Percentiles rank a stretch among this genome's conserved stretches.
Evolutionary conservation across 2,888 invertebrate species (phyloP).

Genomic region (Gandaritis pyraliata): DNA sequence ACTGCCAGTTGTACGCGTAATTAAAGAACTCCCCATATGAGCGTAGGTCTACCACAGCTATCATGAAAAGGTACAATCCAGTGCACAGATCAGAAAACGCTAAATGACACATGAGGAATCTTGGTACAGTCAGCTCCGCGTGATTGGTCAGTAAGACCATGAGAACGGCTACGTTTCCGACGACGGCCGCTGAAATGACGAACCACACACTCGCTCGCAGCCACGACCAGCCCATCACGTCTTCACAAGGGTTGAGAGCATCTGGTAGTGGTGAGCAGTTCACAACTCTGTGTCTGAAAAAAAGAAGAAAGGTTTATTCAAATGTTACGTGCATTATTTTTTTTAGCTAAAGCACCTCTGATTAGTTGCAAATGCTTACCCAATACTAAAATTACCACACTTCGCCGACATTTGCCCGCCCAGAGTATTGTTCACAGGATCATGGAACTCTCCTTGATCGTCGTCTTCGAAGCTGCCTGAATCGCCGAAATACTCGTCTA

Average conservation of each 20-base stretch:
- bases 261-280: conserved; percentile 90
- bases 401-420: conserved; percentile 57
- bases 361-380: conserved; percentile 45
- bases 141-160: conserved; percentile 88
- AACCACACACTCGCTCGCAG: conserved; percentile 93
- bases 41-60: conserved; percentile 93
- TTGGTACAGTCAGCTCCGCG: conserved; percentile 72
- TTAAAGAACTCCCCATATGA: conserved; percentile 95
- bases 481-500: conserved; percentile 64
- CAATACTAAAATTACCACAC: conserved; percentile 71
- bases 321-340: background rate
- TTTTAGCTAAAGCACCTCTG: too few relatives aligned
- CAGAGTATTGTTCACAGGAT: conserved; percentile 59
- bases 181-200: conserved; percentile 91
- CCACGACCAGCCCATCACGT: conserved; percentile 93
- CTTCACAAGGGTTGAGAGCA: conserved; percentile 94
- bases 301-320: background rate
- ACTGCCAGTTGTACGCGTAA: conserved; percentile 95
- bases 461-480: conserved; percentile 65
- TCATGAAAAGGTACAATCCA: conserved; percentile 92
- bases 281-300: conserved; percentile 71
- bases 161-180: conserved; percentile 93
- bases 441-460: conserved; percentile 69
- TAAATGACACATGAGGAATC: conserved; percentile 87
- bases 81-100: conserved; percentile 95